Base-by-base conservation (phyloP, 2,113 vertebrate genomes). In the Xiphophorus couchianus region DNA sequence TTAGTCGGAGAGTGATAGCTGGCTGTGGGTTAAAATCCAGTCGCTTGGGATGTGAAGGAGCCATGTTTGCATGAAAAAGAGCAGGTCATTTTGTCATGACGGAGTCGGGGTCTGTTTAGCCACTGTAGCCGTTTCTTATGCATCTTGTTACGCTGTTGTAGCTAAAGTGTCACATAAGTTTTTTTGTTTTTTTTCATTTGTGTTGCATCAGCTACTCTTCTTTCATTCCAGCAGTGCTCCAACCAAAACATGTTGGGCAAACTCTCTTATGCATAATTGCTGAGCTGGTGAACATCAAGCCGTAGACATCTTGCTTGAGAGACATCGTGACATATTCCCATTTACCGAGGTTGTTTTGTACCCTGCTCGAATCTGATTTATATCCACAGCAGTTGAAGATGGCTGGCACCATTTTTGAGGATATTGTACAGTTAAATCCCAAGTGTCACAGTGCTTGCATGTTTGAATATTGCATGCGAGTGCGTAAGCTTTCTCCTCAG, bases 1-100 rank as follows among this genome's bases (percentile, higher is more conserved):
- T 91, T 92, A 90, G 88, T 85, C 51, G 66, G 69, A 88, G 84
- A 87, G 51, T 74, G 84, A 91, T 89, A 73, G 80, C 69, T 83
- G 82, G 76, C 74, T 73, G 80, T 70, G 81, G 86, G 84, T 91
- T 87, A 84, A 84, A 86, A 81, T 85, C 62, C 0, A 39, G 29
- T 62, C 54, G 65, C 78, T 71, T 35, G 71, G 84, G 76, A 77
- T 69, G 67, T 66, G 35, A 71, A 71, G 61, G 19, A 75, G 68
- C 80, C 74, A 28, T 73, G 78, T 51, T 62, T 5, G n/a, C 76
- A 64, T 6, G 39, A 78, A 66, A 17, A 58, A 51, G 37, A 86
- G 37, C 33, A 73, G 70, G 68, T 62, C 10, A 7, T 35, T 29
- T n/a, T 39, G 71, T 62, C 73, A 11, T 73, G 28, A 69, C 69